Evolutionary conservation across 2,888 invertebrate species (phyloP).

Genomic region (Acrobasis repandana): DNA sequence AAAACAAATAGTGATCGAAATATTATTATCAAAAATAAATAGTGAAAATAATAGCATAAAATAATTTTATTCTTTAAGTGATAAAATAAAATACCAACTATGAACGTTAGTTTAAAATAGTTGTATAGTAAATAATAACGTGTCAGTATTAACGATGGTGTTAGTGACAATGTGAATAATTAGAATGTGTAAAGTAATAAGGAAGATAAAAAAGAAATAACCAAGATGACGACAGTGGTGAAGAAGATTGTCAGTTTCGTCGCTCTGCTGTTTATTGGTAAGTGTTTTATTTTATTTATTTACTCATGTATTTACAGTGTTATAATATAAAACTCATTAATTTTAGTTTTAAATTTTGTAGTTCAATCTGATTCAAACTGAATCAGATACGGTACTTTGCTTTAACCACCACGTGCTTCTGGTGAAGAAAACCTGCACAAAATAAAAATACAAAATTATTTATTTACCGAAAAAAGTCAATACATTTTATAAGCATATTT

Average conservation of each 20-base stretch:
- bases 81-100: neutral
- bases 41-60: no score
- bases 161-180: conserved; percentile 27
- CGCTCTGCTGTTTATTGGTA: conserved; percentile 64
- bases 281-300: conserved; percentile 37
- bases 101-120: neutral
- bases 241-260: conserved; percentile 53
- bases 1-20: neutral
- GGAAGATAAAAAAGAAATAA: conserved; percentile 40
- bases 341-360: no score
- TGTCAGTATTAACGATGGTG: conserved; percentile 18
- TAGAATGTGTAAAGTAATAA: conserved; percentile 28
- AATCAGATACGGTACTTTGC: no score
- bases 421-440: no score
- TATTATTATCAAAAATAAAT: no score
- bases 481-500: no score
- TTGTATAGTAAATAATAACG: conserved; percentile 2
- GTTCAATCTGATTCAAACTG: no score
- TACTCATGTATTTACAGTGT: neutral
- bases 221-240: conserved; percentile 60
- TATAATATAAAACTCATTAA: no score
- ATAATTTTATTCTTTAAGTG: no score
- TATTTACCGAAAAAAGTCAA: no score
- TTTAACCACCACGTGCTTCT: no score
- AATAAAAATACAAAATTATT: no score